Evolutionary conservation across 2,888 invertebrate species (phyloP), one percentile per base, ranked within the genome.

Genomic region (Torymus auratus): DNA sequence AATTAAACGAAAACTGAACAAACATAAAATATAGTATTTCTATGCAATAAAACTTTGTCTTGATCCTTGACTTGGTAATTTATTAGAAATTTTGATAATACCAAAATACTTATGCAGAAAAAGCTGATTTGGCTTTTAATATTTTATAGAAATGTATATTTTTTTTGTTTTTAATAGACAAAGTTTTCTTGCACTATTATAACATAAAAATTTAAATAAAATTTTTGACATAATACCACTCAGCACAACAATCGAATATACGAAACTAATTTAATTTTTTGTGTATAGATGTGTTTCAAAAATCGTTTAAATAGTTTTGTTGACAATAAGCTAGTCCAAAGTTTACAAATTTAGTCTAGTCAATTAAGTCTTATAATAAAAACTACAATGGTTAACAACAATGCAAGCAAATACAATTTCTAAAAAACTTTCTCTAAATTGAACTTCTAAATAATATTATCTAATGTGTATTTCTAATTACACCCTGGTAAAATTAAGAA

Each of bases 401-500:
- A 20, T 64, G n/a, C 11, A 23, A 15, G 58, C 62, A 64, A 70
- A 64, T 76, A 60, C 61, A n/a, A 61, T 28, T 28, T 28, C 10
- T 17, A 28, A 5, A 23, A 68, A 68, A 61, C 15, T 65, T 50
- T 58, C n/a, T 41, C 28, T 20, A 17, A 58, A 53, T 28, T 60
- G 5, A 20, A 12, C 58, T 1, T 50, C 55, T 53, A 67, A 70
- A 41, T 28, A 65, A 11, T 53, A 60, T 14, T 41, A 28, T 58
- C n/a, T 71, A 20, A 28, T 13, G 41, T 41, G 41, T 41, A 72
- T 20, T 53, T 65, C 14, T 14, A 70, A 77, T 53, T 53, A 55
- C 65, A 71, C 73, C 68, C 78, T 78, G 73, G 41, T 67, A 78
- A 78, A 78, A 78, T 67, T 53, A 41, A 64, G 17, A 75, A 55